Base-by-base conservation (phyloP, 2,888 invertebrate genomes). In the Chirona hameri region DNA sequence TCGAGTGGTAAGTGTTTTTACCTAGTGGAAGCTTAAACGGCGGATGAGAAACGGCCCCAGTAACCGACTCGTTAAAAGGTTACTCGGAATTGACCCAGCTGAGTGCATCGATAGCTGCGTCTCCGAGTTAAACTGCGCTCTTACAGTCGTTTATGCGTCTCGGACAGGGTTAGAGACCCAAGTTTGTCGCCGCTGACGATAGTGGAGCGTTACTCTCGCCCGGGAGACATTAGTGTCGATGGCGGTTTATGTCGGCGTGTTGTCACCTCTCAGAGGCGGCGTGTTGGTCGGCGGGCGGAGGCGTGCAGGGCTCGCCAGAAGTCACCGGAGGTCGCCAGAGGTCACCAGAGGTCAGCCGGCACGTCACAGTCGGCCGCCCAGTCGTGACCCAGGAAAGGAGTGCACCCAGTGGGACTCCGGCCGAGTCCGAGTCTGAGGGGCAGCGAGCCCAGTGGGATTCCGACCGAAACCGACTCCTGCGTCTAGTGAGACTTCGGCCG, bases 371-470 rank as follows among this genome's bases (percentile, higher is more conserved):
- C 10, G 24, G 60, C 24, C 60, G 69, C 29, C 69, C 69, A 14
- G 69, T 69, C 69, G 69, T 69, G 69, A 69, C 27, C 29, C 69
- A n/a, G 29, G 69, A 69, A 29, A 69, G 69, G 69, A 24, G 69
- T 14, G 27, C 69, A 10, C 27, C 69, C 69, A 2, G 69, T n/a
- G 27, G 69, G 52, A 52, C 15, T 15, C 52, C 5, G 52, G 52
- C 52, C 12, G 27, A 4, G 4, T 27, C 9, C 60, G 24, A 18
- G 24, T 52, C 52, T 52, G 52, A 52, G 12, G 52, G 52, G 52
- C 18, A 18, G 52, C 52, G 15, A 18, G 52, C 5, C 52, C 52
- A 12, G 18, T 18, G 52, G 52, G 52, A 9, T 1, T 1, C 52
- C 52, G 52, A 12, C 12, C 12, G 27, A 4, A 2, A 14, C 9